phyloP scores from a whole-genome alignment of 2,888 invertebrate species.

The Apodemia duryi region DNA sequence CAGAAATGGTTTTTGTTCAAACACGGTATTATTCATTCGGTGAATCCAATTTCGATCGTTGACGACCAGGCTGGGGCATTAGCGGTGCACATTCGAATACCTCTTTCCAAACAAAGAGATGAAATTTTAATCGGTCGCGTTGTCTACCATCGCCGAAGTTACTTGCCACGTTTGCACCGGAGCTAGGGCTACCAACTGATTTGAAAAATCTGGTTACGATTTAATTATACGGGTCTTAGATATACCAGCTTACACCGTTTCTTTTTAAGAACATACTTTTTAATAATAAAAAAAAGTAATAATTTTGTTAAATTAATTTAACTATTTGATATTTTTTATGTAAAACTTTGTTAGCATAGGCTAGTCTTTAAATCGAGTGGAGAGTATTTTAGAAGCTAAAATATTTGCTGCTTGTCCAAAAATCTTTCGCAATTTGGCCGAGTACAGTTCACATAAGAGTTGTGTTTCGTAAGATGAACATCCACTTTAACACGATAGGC shows the following conservation, averaged over 20 bases:
- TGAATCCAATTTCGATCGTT: constrained; percentile 58
- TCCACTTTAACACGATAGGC: too few relatives aligned
- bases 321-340: too few relatives aligned
- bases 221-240: not conserved
- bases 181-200: not conserved
- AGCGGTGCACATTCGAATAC: constrained; percentile 61
- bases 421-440: too few relatives aligned
- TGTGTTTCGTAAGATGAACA: too few relatives aligned
- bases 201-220: not conserved
- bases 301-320: too few relatives aligned
- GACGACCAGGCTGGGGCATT: constrained; percentile 50
- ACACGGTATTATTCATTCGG: constrained; percentile 32
- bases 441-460: too few relatives aligned
- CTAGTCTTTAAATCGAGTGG: too few relatives aligned
- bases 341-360: too few relatives aligned
- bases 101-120: constrained; percentile 66
- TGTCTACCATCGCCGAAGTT: constrained; percentile 61
- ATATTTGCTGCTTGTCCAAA: too few relatives aligned
- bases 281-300: not conserved
- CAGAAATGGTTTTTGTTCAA: constrained; percentile 17
- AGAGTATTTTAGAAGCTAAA: too few relatives aligned
- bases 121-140: constrained; percentile 74
- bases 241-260: not conserved
- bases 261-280: not conserved
- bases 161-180: constrained; percentile 48